Conservation (phyloP, 2,113 vertebrate species). For the Gambusia holbrooki region DNA sequence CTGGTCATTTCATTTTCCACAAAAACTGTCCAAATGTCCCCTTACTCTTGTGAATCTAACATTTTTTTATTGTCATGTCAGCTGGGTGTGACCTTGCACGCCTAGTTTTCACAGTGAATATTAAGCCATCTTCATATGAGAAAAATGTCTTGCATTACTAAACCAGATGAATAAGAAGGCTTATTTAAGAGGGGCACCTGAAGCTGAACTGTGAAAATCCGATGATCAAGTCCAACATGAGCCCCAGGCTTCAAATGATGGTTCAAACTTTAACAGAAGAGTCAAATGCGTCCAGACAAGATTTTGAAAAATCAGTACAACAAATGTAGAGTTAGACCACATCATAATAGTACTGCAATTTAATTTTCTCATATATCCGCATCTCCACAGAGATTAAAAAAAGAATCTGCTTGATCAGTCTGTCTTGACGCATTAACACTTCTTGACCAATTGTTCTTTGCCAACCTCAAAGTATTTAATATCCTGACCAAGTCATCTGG, state of each 20-base stretch:
- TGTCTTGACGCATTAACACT: slow-evolving; percentile 28
- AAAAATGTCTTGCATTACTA: too few species aligned
- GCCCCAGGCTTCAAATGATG: slow-evolving; percentile 50
- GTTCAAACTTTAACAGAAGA: slow-evolving; percentile 41
- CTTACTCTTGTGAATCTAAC: too few species aligned
- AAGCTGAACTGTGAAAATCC: slow-evolving; percentile 61
- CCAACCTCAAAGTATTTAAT: slow-evolving; percentile 36
- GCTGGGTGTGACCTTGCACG: too few species aligned
- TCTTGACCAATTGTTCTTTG: slow-evolving; percentile 22
- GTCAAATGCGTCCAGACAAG: slow-evolving; percentile 57
- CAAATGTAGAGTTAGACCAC: slow-evolving; percentile 54
- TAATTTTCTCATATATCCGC: slow-evolving; percentile 26
- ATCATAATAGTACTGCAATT: slow-evolving; percentile 39
- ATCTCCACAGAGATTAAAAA: slow-evolving; percentile 29
- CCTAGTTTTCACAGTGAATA: not conserved
- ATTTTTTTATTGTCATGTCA: too few species aligned
- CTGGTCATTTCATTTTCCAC: too few species aligned
- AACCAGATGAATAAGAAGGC: not conserved
- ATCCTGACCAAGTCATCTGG: slow-evolving; percentile 48
- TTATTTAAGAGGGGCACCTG: slow-evolving; percentile 27
- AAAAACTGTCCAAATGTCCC: too few species aligned
- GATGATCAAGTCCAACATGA: slow-evolving; percentile 53
- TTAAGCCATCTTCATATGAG: not conserved
- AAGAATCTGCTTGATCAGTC: slow-evolving; percentile 61
- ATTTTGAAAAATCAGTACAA: slow-evolving; percentile 46